A percentile compares a stretch with the other conserved stretches of the same genome.
Evolutionary conservation across 1,140 invertebrate genomes (phyloP).

Genomic region (Pollicipes pollicipes): DNA sequence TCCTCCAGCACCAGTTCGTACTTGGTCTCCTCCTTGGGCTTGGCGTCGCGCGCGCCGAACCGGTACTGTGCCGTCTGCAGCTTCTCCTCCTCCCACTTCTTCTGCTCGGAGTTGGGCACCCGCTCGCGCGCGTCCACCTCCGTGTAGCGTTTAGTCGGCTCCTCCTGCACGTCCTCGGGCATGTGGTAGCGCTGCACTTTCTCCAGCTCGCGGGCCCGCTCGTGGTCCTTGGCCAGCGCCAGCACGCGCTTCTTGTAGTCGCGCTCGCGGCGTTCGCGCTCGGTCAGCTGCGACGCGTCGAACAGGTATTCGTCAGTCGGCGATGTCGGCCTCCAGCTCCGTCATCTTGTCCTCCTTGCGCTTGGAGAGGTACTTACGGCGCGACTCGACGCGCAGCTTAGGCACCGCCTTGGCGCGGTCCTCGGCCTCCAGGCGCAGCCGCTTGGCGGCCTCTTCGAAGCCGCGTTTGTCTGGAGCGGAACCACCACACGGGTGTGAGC

Average conservation of each 20-base stretch:
- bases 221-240: slow-evolving; percentile 83
- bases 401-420: slow-evolving; percentile 72
- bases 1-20: slow-evolving; percentile 89
- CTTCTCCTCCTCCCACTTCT: slow-evolving; percentile 96
- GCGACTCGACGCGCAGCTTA: slow-evolving; percentile 70
- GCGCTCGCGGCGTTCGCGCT: slow-evolving; percentile 60
- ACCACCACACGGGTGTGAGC: no score
- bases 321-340: slow-evolving; percentile 85
- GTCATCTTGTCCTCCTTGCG: slow-evolving; percentile 87
- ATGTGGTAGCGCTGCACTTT: slow-evolving; percentile 84
- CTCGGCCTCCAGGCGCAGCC: slow-evolving; percentile 68
- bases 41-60: slow-evolving; percentile 83
- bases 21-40: slow-evolving; percentile 44
- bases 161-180: slow-evolving; percentile 45
- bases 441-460: slow-evolving; percentile 79
- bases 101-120: slow-evolving; percentile 78
- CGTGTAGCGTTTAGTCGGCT: slow-evolving; percentile 41
- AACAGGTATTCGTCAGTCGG: slow-evolving; percentile 96
- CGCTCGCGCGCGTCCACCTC: slow-evolving; percentile 76
- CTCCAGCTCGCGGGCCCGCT: slow-evolving; percentile 76
- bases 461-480: slow-evolving; percentile 42
- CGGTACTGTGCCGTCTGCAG: slow-evolving; percentile 76
- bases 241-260: slow-evolving; percentile 83
- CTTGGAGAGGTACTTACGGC: slow-evolving; percentile 85
- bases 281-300: slow-evolving; percentile 61